These are phyloP conservation scores for Hydropsyche betteni DNA, from an alignment of 2,888 invertebrate genomes.

Conservation along the genomic window DNA sequence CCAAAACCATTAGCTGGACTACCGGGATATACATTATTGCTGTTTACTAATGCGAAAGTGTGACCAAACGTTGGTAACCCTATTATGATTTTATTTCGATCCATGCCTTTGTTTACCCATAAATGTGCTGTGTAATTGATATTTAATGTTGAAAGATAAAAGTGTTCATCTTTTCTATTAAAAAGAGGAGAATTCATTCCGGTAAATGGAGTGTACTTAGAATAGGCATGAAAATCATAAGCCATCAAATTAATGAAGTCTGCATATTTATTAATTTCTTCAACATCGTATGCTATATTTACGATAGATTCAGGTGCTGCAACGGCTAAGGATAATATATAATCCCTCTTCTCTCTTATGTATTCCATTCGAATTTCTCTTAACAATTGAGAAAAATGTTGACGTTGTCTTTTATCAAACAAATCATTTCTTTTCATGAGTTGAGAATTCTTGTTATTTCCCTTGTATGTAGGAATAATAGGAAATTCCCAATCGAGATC, in stretches of 20 bases:
- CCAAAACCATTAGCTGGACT: slow-evolving; percentile 79
- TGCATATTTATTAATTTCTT: slow-evolving; percentile 79
- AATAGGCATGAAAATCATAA: slow-evolving; percentile 88
- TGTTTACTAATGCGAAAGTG: slow-evolving; percentile 75
- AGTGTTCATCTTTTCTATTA: slow-evolving; percentile 67
- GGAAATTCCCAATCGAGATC: slow-evolving; percentile 93
- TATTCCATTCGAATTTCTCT: slow-evolving; percentile 77
- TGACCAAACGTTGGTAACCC: slow-evolving; percentile 92
- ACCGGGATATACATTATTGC: slow-evolving; percentile 71
- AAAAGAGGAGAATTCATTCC: slow-evolving; percentile 86
- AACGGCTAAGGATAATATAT: slow-evolving; percentile 79
- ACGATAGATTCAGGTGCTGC: slow-evolving; percentile 81
- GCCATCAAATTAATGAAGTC: slow-evolving; percentile 92
- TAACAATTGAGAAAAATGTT: slow-evolving; percentile 79
- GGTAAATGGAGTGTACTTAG: slow-evolving; percentile 80
- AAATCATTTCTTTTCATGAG: not conserved
- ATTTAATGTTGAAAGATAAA: slow-evolving; percentile 76
- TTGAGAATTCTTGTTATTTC: not conserved
- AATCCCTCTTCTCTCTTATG: slow-evolving; percentile 66
- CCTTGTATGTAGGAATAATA: slow-evolving; percentile 60
- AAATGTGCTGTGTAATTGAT: slow-evolving; percentile 83
- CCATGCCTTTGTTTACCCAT: slow-evolving; percentile 80
- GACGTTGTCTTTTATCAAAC: slow-evolving; percentile 64
- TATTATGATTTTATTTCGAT: slow-evolving; percentile 78
- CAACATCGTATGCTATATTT: slow-evolving; percentile 79